A percentile compares a stretch with the other conserved stretches of the same genome.
These are phyloP conservation scores for Eudemis profundana DNA, from an alignment of 2,888 invertebrate species.

Conservation along the genomic window DNA sequence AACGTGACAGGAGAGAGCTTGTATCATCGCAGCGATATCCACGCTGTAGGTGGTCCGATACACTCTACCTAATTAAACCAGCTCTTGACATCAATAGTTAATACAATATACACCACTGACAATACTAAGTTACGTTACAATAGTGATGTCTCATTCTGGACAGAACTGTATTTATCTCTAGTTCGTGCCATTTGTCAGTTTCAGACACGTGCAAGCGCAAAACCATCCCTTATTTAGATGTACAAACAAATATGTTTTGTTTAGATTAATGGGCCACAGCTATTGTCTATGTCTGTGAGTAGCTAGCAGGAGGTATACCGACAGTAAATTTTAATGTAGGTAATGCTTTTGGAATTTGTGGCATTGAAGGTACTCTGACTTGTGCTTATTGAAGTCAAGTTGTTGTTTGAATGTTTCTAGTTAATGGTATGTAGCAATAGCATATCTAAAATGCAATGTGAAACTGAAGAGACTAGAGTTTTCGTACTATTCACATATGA, in stretches of 20 bases:
- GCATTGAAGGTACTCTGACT: conserved; percentile 5
- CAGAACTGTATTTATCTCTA: conserved; percentile 44
- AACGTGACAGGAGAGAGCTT: conserved; percentile 51
- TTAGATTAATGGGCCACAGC: conserved; percentile 34
- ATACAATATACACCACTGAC: conserved; percentile 33
- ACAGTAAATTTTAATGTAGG: conserved; percentile 28
- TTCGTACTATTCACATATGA: too few species aligned
- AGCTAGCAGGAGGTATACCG: conserved; percentile 34
- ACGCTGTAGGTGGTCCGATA: conserved; percentile 52
- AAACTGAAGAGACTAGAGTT: too few species aligned
- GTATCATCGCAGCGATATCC: conserved; percentile 48
- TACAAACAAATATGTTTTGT: conserved; percentile 39
- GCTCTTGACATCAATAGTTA: conserved; percentile 36
- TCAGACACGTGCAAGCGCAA: conserved; percentile 44
- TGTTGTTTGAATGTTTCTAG: too few species aligned
- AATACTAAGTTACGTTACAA: conserved; percentile 44
- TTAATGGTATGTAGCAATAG: too few species aligned
- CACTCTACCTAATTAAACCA: conserved; percentile 50
- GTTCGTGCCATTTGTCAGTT: conserved; percentile 46
- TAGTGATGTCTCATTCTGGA: conserved; percentile 44
- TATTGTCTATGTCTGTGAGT: conserved; percentile 32
- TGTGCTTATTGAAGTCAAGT: too few species aligned
- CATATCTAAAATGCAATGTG: too few species aligned
- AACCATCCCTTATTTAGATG: conserved; percentile 43
- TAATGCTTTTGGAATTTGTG: conserved; percentile 33